phyloP scores from a whole-genome alignment of 2,797 vertebrate species.

The Orestias chungarensis region DNA sequence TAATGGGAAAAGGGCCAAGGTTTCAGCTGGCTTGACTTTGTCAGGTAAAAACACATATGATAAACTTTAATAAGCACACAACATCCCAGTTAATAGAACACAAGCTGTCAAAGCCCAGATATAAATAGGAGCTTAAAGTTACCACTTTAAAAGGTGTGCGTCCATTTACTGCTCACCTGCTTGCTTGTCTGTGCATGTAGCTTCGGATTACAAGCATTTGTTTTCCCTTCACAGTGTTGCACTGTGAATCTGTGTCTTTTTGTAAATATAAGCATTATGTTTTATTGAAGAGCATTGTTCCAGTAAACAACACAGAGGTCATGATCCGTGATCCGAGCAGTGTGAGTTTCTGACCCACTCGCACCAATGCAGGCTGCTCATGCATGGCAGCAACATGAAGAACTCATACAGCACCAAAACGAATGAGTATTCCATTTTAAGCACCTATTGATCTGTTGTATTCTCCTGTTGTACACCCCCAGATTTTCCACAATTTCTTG shows the following conservation, averaged over 20 bases:
- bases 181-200: background rate
- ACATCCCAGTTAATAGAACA: too few species aligned
- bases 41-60: too few species aligned
- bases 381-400: background rate
- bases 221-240: background rate
- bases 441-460: background rate
- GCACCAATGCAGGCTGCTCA: background rate
- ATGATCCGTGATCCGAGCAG: background rate
- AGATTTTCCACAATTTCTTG: background rate
- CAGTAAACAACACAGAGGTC: background rate
- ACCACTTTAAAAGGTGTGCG: background rate
- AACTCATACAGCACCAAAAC: background rate
- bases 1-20: too few species aligned
- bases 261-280: background rate
- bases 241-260: background rate
- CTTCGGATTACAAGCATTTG: background rate
- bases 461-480: background rate
- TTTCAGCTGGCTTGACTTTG: too few species aligned
- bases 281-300: slow-evolving; percentile 2
- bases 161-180: background rate
- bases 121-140: background rate
- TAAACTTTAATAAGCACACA: too few species aligned
- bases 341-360: background rate
- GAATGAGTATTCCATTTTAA: background rate
- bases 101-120: too few species aligned